Conservation (phyloP, 2,888 invertebrate species). For the Nomada goodeniana region DNA sequence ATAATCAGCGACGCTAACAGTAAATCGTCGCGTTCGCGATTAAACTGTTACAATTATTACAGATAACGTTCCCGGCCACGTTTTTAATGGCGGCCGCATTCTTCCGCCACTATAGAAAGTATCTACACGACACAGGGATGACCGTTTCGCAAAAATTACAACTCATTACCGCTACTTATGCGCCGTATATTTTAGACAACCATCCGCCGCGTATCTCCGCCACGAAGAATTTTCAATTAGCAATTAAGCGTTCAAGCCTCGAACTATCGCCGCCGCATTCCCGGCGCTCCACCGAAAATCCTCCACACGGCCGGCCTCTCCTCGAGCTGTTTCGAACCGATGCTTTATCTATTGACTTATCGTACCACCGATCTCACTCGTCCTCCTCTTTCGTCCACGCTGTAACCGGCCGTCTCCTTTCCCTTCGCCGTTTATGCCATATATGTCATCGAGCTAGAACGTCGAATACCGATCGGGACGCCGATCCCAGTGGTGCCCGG, state of each 20-base stretch:
- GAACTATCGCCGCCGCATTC: constrained; percentile 57
- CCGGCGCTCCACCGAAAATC: constrained; percentile 56
- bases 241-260: constrained; percentile 49
- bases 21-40: constrained; percentile 31
- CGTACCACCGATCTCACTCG: constrained; percentile 40
- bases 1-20: constrained; percentile 29
- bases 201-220: constrained; percentile 38
- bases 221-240: constrained; percentile 61
- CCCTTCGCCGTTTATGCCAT: constrained; percentile 51
- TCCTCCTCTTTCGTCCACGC: not conserved
- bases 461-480: constrained; percentile 66
- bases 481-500: constrained; percentile 56
- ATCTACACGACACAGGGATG: not conserved
- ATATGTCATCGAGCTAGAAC: constrained; percentile 65
- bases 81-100: constrained; percentile 37
- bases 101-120: constrained; percentile 16
- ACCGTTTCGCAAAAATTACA: constrained; percentile 31
- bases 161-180: constrained; percentile 52
- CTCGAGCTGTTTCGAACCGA: constrained; percentile 42
- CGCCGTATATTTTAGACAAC: constrained; percentile 42
- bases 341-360: constrained; percentile 63
- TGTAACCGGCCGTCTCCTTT: not conserved
- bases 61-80: constrained; percentile 30
- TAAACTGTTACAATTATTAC: constrained; percentile 51
- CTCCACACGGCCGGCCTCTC: not conserved